Conservation (phyloP, 2,113 vertebrate genomes). For the Strigops habroptila region DNA sequence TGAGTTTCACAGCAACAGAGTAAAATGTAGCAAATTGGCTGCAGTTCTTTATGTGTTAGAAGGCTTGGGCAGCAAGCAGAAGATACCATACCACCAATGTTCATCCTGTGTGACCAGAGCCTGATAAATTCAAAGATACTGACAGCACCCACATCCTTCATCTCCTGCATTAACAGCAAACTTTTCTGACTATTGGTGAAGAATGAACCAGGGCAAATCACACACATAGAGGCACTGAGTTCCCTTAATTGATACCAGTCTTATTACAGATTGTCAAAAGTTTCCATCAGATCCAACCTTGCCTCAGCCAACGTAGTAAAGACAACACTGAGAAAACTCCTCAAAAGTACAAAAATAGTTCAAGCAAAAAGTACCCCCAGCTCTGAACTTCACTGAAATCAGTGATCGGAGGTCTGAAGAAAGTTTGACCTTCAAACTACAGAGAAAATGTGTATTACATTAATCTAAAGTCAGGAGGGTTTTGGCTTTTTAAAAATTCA, state of each 20-base stretch:
- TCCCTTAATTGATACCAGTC: not conserved
- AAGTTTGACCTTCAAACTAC: not conserved
- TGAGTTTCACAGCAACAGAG: not conserved
- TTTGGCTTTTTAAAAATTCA: not conserved
- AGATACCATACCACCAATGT: not conserved
- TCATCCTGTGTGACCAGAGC: not conserved
- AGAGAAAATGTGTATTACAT: not conserved
- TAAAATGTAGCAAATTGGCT: not conserved
- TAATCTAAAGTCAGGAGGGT: not conserved
- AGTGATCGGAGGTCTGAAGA: not conserved
- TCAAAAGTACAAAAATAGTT: not conserved
- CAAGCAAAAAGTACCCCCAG: not conserved
- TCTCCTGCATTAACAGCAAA: not conserved
- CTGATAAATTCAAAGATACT: not conserved
- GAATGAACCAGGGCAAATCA: not conserved
- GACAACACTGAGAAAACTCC: not conserved
- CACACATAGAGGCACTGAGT: not conserved
- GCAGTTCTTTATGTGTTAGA: not conserved
- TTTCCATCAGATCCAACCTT: not conserved
- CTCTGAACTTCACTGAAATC: not conserved
- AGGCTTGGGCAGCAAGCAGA: not conserved
- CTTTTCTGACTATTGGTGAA: not conserved
- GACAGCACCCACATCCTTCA: not conserved
- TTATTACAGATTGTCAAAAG: not conserved
- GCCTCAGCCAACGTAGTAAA: rapidly evolving